Percentiles rank a stretch among this genome's conserved stretches.
phyloP scores from a whole-genome alignment of 2,888 invertebrate genomes.

The Leptinotarsa rubiginosa region DNA sequence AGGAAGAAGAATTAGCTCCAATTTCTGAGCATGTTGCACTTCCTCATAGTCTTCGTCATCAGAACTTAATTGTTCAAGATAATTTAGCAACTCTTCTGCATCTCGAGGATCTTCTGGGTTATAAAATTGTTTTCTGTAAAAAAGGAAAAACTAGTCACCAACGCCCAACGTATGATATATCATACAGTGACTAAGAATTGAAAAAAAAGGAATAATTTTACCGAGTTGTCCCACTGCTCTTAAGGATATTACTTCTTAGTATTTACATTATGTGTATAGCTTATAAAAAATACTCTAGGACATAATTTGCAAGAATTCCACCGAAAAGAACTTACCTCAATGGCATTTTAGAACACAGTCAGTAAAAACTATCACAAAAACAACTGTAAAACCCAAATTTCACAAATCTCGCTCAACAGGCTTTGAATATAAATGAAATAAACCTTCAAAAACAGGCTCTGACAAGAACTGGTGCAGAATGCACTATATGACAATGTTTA shows the following conservation, averaged over 20 bases:
- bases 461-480: too few species aligned
- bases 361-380: not conserved
- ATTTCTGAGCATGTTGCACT: slow-evolving; percentile 12
- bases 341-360: too few species aligned
- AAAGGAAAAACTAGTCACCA: not conserved
- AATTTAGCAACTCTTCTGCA: slow-evolving; percentile 33
- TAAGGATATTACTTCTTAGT: too few species aligned
- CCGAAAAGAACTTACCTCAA: too few species aligned
- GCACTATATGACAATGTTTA: too few species aligned
- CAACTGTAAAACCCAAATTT: not conserved
- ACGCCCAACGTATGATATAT: not conserved
- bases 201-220: too few species aligned
- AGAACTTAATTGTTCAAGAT: slow-evolving; percentile 27
- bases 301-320: too few species aligned
- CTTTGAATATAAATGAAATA: too few species aligned
- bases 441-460: too few species aligned
- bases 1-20: slow-evolving; percentile 22
- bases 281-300: too few species aligned
- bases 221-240: not conserved
- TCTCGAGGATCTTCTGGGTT: slow-evolving; percentile 23
- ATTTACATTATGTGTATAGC: too few species aligned
- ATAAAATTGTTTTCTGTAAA: not conserved
- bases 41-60: slow-evolving; percentile 29
- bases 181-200: not conserved
- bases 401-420: too few species aligned